These are phyloP conservation scores for Cistogaster globosa DNA, from an alignment of 2,888 invertebrate genomes.

Conservation along the genomic window DNA sequence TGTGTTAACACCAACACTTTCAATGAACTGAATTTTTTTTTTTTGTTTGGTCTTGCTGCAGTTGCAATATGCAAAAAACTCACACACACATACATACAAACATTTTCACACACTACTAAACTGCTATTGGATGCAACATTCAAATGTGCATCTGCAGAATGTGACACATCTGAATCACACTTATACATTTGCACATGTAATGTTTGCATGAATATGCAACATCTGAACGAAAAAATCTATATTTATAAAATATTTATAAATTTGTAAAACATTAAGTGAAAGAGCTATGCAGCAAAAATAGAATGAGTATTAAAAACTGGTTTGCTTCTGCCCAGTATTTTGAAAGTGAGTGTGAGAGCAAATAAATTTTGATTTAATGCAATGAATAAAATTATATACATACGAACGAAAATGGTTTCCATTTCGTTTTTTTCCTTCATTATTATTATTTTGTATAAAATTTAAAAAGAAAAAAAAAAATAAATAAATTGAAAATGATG, in stretches of 20 bases:
- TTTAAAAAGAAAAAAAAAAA: not conserved
- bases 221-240: conserved; percentile 42
- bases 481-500: conserved; percentile 48
- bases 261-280: conserved; percentile 22
- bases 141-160: conserved; percentile 48
- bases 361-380: conserved; percentile 42
- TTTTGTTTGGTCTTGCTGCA: not conserved
- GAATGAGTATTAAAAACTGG: conserved; percentile 1
- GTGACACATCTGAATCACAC: conserved; percentile 20
- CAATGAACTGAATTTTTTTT: conserved; percentile 47
- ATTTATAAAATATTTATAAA: conserved; percentile 58
- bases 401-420: conserved; percentile 3
- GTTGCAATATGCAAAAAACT: conserved; percentile 16
- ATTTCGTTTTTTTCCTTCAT: conserved; percentile 1
- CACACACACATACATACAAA: conserved; percentile 18
- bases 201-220: conserved; percentile 31
- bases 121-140: conserved; percentile 37
- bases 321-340: not conserved
- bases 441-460: conserved; percentile 24
- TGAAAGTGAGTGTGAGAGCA: not conserved
- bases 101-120: conserved; percentile 9
- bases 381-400: not conserved
- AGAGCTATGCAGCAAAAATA: not conserved
- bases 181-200: conserved; percentile 11
- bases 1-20: conserved; percentile 55